Base-by-base conservation (phyloP, 1,140 invertebrate species). In the Lineus longissimus region DNA sequence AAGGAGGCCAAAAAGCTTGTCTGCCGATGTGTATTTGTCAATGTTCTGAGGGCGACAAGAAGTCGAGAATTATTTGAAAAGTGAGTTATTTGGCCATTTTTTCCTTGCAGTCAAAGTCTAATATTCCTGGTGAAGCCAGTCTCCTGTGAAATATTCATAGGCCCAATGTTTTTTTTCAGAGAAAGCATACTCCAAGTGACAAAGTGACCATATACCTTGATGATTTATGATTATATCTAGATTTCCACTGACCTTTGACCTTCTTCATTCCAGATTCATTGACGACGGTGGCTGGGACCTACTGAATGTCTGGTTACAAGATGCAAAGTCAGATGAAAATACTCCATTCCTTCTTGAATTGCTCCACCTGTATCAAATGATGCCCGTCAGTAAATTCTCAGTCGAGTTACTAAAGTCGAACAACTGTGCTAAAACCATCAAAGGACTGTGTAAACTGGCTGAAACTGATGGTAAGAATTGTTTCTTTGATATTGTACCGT, bases 1-100 rank as follows among this genome's bases (percentile, higher is more conserved):
- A 90, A 90, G 27, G 94, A 95, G 85, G 95, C 93, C 0, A 94
- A 92, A 77, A 97, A 97, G 81, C 83, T 97, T 59, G 94, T 97
- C 33, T 95, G 93, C 70, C 94, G 94, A 84, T 96, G 93, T 84
- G 91, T 95, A 70, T 97, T 97, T 77, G 88, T 95, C 65, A 91
- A 95, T 81, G 95, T 97, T 72, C 83, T 97, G 54, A 92, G 92
- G 82, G 89, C 88, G 47, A 95, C 94, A n/a, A 87, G 91, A 72
- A 86, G 87, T 0, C 55, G 64, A 55, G 89, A 92, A 67, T 84
- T 95, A 61, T 84, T 96, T 31, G 89, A 89, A 59, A 86, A 89
- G 86, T 90, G 83, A 88, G 76, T 73, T n/a, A n/a, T n/a, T n/a
- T n/a, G n/a, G n/a, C n/a, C n/a, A n/a, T n/a, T n/a, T n/a, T n/a